A percentile compares a stretch with the other conserved stretches of the same genome.
phyloP scores from a whole-genome alignment of 2,113 vertebrate species.

The Colossoma macropomum region DNA sequence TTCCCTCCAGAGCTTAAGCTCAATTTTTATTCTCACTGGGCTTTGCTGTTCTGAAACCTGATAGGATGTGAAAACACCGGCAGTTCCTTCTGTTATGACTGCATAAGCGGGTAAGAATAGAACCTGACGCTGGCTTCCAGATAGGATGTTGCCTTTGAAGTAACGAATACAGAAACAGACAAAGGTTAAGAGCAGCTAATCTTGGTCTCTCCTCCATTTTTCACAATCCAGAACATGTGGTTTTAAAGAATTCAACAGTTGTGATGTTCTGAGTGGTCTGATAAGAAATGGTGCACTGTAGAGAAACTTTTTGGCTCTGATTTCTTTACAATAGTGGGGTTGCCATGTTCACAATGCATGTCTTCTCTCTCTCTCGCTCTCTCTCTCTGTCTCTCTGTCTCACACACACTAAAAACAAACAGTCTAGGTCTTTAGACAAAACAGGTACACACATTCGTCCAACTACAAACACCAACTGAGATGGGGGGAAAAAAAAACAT shows the following conservation, averaged over 20 bases:
- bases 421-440: background rate
- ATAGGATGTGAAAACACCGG: slow-evolving; percentile 7
- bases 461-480: too few species aligned
- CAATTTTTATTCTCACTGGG: slow-evolving; percentile 7
- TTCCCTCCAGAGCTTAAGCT: background rate
- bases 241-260: too few species aligned
- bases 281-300: too few species aligned
- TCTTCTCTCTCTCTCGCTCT: too few species aligned
- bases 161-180: background rate
- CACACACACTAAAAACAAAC: slow-evolving; percentile 3
- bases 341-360: too few species aligned
- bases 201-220: background rate
- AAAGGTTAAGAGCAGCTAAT: background rate
- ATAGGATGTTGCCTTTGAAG: slow-evolving; percentile 7
- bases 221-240: background rate
- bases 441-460: background rate
- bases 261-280: too few species aligned
- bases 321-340: too few species aligned
- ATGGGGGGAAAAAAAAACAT: too few species aligned
- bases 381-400: too few species aligned
- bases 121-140: background rate
- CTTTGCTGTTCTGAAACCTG: background rate
- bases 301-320: too few species aligned
- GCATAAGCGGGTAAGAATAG: slow-evolving; percentile 20
- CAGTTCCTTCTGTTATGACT: slow-evolving; percentile 13